Percentiles rank a stretch among this genome's conserved stretches.
phyloP scores from a whole-genome alignment of 35 echinoderm and acorn worm species.

The Amphiura filiformis region DNA sequence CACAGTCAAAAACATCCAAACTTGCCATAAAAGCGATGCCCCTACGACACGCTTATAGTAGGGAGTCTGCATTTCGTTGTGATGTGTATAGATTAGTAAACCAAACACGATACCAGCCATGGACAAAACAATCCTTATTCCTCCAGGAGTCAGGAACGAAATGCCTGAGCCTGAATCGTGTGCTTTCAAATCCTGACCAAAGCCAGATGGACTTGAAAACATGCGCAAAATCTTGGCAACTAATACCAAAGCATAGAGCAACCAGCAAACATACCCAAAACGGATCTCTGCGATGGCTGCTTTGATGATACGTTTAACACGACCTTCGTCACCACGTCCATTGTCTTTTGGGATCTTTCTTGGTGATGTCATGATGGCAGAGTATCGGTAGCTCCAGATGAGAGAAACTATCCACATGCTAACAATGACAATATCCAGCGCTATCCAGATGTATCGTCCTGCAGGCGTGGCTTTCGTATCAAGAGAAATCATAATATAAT shows the following conservation, averaged over 20 bases:
- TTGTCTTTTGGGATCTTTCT: conserved; percentile 10
- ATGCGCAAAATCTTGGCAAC: conserved; percentile 58
- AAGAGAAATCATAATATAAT: conserved; percentile 51
- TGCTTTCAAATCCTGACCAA: not conserved
- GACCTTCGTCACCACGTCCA: not conserved
- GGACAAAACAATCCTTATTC: conserved; percentile 58
- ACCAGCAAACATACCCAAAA: conserved; percentile 74
- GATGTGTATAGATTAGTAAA: conserved; percentile 66
- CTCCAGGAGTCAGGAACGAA: conserved; percentile 45
- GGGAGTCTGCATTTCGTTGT: conserved; percentile 61
- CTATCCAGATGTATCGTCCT: conserved; percentile 24
- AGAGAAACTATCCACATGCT: conserved; percentile 32
- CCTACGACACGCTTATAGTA: conserved; percentile 71
- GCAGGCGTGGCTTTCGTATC: not conserved
- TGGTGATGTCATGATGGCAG: not conserved
- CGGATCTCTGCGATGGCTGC: conserved; percentile 37
- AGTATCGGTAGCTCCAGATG: not conserved
- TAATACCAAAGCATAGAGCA: conserved; percentile 59
- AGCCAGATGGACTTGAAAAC: conserved; percentile 25
- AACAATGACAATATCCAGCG: conserved; percentile 15
- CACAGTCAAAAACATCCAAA: conserved; percentile 75
- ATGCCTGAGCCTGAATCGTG: not conserved
- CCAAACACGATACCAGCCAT: conserved; percentile 72
- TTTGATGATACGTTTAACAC: not conserved
- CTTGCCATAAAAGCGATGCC: conserved; percentile 52